These are phyloP conservation scores for Varanus salvator DNA, from an alignment of 2,113 vertebrate genomes.

Conservation along the genomic window DNA sequence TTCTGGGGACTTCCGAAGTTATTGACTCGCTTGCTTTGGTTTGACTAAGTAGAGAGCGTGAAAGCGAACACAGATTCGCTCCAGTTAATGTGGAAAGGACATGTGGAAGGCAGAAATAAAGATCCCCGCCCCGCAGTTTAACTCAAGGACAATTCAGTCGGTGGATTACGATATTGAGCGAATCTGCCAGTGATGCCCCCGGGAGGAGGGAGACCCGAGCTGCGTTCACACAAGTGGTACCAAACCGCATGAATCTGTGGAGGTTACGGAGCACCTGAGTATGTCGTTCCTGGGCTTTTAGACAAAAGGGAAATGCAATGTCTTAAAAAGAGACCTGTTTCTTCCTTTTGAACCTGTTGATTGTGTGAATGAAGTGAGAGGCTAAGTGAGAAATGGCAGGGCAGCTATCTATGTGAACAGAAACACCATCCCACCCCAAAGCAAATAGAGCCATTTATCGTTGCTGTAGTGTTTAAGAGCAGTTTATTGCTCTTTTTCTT, in stretches of 20 bases:
- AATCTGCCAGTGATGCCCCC: not conserved
- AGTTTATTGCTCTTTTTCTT: too few relatives aligned
- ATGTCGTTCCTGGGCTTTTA: not conserved
- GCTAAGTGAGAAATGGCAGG: not conserved
- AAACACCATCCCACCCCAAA: not conserved
- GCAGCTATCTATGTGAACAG: not conserved
- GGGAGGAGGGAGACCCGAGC: not conserved
- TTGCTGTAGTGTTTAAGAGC: not conserved
- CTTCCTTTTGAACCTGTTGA: not conserved
- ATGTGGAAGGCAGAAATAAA: not conserved
- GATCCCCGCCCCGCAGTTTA: too few relatives aligned
- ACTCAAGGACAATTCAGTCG: too few relatives aligned
- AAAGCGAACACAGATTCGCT: not conserved
- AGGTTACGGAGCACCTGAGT: not conserved
- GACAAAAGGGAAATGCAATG: not conserved
- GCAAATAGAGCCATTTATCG: not conserved
- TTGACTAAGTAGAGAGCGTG: not conserved
- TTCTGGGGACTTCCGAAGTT: not conserved
- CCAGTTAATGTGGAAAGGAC: not conserved
- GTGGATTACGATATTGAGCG: not conserved
- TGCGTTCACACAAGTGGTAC: not conserved
- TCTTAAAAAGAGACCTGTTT: too few relatives aligned
- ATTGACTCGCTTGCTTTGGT: not conserved
- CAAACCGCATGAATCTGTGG: not conserved
- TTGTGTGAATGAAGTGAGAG: not conserved